A percentile compares a stretch with the other conserved stretches of the same genome.
Evolutionary conservation across 2,888 invertebrate species (phyloP).

Genomic region (Mythimna pallens): DNA sequence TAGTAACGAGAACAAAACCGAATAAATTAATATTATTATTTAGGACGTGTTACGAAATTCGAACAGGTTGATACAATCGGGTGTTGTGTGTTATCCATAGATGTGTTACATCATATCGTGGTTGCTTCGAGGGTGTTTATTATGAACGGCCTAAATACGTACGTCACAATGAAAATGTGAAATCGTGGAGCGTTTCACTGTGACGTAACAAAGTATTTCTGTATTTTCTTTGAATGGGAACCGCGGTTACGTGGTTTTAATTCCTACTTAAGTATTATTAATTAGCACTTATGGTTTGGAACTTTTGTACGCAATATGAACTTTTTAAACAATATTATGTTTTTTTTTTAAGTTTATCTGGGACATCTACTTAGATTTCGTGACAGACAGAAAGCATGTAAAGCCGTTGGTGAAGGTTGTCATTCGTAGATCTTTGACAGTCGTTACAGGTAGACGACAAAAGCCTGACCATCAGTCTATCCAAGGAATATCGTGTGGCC

Average conservation of each 20-base stretch:
- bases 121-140: constrained; percentile 41
- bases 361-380: too few relatives aligned
- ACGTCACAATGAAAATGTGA: constrained; percentile 35
- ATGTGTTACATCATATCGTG: constrained; percentile 52
- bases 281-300: too few relatives aligned
- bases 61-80: constrained; percentile 55
- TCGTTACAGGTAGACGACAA: too few relatives aligned
- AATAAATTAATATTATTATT: constrained; percentile 50
- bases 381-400: too few relatives aligned
- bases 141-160: constrained; percentile 2
- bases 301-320: not conserved
- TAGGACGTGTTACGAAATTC: constrained; percentile 34
- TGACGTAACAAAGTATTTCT: constrained; percentile 31
- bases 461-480: too few relatives aligned
- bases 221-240: not conserved
- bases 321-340: not conserved
- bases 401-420: too few relatives aligned
- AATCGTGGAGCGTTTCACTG: constrained; percentile 19
- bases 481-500: too few relatives aligned
- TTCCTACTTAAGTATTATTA: not conserved
- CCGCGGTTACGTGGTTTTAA: too few relatives aligned
- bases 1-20: constrained; percentile 36
- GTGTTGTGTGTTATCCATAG: constrained; percentile 66
- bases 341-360: too few relatives aligned
- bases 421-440: too few relatives aligned